phyloP scores from a whole-genome alignment of 23 tunicate genomes.

The Ascidia mentula region DNA sequence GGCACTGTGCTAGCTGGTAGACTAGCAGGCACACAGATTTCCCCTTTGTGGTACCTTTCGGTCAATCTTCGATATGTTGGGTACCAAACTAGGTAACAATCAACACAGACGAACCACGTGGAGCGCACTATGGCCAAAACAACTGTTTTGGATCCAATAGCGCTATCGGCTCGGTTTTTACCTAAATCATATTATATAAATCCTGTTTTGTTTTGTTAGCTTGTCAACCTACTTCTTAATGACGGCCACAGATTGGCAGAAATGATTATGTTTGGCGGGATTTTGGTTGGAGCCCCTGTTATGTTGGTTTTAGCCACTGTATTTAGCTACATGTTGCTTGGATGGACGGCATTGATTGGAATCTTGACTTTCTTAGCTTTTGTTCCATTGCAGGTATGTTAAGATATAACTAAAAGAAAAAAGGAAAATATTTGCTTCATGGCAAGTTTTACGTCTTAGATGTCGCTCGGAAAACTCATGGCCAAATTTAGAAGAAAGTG shows the following conservation, averaged over 20 bases:
- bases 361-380: conserved; percentile 44
- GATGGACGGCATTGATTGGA: conserved; percentile 83
- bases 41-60: too few relatives aligned
- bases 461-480: conserved; percentile 56
- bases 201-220: conserved; percentile 12
- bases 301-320: conserved; percentile 44
- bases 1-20: too few relatives aligned
- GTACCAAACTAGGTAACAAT: too few relatives aligned
- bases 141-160: too few relatives aligned
- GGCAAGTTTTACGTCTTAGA: too few relatives aligned
- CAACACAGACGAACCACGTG: too few relatives aligned
- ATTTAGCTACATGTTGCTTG: conserved; percentile 40
- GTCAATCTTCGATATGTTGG: too few relatives aligned
- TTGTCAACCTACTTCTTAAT: conserved; percentile 73
- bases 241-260: conserved; percentile 71
- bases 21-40: too few relatives aligned
- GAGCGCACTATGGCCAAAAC: too few relatives aligned
- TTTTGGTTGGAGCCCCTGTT: conserved; percentile 44
- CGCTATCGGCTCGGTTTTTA: too few relatives aligned
- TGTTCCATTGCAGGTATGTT: conserved; percentile 54
- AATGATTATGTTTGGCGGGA: conserved; percentile 65
- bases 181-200: too few relatives aligned
- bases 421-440: not conserved
- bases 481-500: conserved; percentile 49
- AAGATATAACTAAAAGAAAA: not conserved